A percentile compares a stretch with the other conserved stretches of the same genome.
These are phyloP conservation scores for Tragelaphus oryx DNA, from an alignment of 2,797 vertebrate species.

Conservation along the genomic window DNA sequence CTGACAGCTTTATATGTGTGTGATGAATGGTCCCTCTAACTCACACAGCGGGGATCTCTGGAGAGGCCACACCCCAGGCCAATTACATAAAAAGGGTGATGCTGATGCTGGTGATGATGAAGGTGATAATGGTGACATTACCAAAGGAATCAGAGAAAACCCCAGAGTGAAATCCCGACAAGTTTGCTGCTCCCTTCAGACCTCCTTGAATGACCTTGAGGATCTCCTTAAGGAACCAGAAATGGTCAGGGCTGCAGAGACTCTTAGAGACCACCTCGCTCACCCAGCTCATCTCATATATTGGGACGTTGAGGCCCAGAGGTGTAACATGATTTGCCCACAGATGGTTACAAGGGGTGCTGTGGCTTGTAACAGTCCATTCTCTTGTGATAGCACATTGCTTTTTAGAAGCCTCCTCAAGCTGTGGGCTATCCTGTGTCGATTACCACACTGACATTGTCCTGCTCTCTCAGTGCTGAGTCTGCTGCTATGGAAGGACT, in stretches of 20 bases:
- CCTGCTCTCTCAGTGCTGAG: background rate
- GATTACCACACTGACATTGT: fast-evolving
- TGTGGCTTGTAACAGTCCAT: background rate
- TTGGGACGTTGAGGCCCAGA: background rate
- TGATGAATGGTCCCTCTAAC: background rate
- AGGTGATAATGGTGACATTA: background rate
- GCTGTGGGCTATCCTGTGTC: background rate
- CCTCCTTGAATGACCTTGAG: background rate
- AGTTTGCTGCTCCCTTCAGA: background rate
- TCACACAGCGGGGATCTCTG: background rate
- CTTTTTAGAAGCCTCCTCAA: background rate
- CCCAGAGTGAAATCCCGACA: background rate
- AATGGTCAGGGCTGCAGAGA: background rate
- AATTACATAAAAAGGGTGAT: background rate
- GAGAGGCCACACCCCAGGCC: background rate
- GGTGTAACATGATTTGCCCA: background rate
- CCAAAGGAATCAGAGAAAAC: constrained; percentile 3
- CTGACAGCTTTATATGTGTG: constrained; percentile 7
- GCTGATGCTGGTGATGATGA: background rate
- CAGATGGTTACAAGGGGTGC: background rate
- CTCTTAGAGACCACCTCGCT: background rate
- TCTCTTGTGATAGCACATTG: background rate
- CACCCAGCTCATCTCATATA: background rate
- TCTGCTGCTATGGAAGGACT: background rate
- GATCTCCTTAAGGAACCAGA: background rate